These are phyloP conservation scores for Hymenopus coronatus DNA, from an alignment of 2,888 invertebrate genomes.

Conservation along the genomic window DNA sequence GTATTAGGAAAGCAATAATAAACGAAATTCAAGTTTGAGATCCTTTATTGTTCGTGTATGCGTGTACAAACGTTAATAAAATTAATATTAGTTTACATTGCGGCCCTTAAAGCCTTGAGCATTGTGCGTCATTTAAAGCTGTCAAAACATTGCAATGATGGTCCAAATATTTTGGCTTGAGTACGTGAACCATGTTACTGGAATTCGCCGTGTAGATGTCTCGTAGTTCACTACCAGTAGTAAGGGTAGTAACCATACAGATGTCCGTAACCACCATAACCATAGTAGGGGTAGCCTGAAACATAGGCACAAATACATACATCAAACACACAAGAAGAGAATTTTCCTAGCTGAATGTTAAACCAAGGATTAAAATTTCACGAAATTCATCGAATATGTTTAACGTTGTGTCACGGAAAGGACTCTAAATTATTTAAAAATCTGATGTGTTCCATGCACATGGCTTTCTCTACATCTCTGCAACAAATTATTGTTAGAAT, in stretches of 20 bases:
- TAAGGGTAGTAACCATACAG: slow-evolving; percentile 11
- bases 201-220: neutral
- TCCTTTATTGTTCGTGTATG: neutral
- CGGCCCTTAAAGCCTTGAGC: neutral
- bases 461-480: too few relatives aligned
- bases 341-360: too few relatives aligned
- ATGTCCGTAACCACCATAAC: slow-evolving; percentile 25
- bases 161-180: neutral
- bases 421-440: too few relatives aligned
- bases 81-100: neutral
- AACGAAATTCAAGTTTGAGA: neutral
- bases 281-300: slow-evolving; percentile 19
- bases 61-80: neutral
- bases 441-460: too few relatives aligned
- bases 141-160: neutral
- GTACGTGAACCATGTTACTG: neutral
- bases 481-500: too few relatives aligned
- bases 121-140: neutral
- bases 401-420: too few relatives aligned
- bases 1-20: neutral
- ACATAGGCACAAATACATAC: neutral
- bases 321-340: too few relatives aligned
- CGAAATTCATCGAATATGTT: too few relatives aligned
- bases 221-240: neutral
- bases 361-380: too few relatives aligned